Evolutionary conservation across 2,113 vertebrate species (phyloP), one percentile per base, ranked within the genome.

Genomic region (Chamaea fasciata): DNA sequence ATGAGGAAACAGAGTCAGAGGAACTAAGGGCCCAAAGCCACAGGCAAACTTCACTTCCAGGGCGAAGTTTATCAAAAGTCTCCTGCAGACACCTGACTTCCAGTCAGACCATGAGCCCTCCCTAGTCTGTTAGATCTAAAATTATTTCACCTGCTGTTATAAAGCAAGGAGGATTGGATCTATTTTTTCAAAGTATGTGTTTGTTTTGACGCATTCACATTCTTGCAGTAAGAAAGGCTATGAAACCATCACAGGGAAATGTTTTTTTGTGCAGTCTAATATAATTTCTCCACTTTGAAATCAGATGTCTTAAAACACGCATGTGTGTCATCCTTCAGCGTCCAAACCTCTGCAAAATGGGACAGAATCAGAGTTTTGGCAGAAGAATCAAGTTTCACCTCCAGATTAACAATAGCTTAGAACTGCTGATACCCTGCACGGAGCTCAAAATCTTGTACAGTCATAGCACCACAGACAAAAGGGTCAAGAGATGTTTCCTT

Each of bases 301-400:
- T 49, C 37, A 82, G 17, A 12, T 26, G 33, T 18, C 18, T 87
- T 81, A 64, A 91, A 94, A 85, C 83, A 75, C 9, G 22, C 5
- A 1, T 69, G 30, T 60, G n/a, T 88, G 75, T 33, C 64, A 67
- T 83, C 86, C 94, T 96, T 91, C 95, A 96, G 50, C 82, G 68
- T 77, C 47, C 68, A 68, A 70, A 42, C 3, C 16, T 37, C 77
- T 82, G 69, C 73, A 95, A 76, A 96, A 90, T 39, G 64, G 75
- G 71, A 94, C 50, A 77, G 56, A 86, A 44, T 62, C 47, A 59
- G 62, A 53, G 79, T 63, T 94, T 65, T 87, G 55, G 76, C 83
- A 93, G 53, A 68, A 87, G 81, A 55, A 62, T 53, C 4, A 0
- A 12, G 7, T 85, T 95, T 91, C 80, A 60, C 30, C 60, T 88